Percentiles rank a stretch among this genome's conserved stretches.
Conservation (phyloP, 1,140 invertebrate genomes). For the Physella acuta region DNA sequence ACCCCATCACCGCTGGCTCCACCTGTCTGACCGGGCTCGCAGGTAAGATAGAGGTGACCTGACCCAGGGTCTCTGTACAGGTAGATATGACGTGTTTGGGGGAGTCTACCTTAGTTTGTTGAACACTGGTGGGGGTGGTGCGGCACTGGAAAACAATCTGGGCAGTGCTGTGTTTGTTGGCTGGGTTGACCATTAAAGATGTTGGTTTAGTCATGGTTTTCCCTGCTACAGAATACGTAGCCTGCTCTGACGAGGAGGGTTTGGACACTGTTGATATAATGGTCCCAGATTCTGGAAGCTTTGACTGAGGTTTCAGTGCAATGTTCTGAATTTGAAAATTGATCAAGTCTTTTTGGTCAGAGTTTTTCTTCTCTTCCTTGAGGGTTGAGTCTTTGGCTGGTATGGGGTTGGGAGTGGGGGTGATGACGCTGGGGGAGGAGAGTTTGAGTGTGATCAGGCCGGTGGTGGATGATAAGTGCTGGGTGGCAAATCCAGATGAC, state of each 20-base stretch:
- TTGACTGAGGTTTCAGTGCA: too few species aligned
- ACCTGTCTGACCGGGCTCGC: background rate
- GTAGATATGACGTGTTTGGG: background rate
- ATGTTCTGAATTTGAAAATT: too few species aligned
- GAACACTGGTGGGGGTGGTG: background rate
- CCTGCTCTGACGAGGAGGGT: too few species aligned
- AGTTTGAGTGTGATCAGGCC: constrained; percentile 7
- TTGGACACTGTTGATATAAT: too few species aligned
- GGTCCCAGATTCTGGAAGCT: too few species aligned
- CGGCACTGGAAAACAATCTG: constrained; percentile 10
- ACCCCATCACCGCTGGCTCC: too few species aligned
- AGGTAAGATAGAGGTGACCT: constrained; percentile 13
- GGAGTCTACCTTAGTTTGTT: background rate
- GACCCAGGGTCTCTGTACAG: constrained; percentile 6
- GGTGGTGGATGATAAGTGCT: background rate
- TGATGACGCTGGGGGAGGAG: background rate
- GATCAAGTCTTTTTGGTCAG: too few species aligned
- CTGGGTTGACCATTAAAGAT: too few species aligned
- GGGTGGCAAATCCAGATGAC: background rate
- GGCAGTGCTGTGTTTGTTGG: background rate
- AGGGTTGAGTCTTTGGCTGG: background rate
- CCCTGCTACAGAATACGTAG: too few species aligned
- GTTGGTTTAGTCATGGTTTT: too few species aligned
- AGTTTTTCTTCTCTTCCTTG: background rate
- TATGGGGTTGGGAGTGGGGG: background rate